Percentiles rank a stretch among this genome's conserved stretches.
Evolutionary conservation across 2,797 vertebrate species (phyloP).

Genomic region (Perodicticus potto): DNA sequence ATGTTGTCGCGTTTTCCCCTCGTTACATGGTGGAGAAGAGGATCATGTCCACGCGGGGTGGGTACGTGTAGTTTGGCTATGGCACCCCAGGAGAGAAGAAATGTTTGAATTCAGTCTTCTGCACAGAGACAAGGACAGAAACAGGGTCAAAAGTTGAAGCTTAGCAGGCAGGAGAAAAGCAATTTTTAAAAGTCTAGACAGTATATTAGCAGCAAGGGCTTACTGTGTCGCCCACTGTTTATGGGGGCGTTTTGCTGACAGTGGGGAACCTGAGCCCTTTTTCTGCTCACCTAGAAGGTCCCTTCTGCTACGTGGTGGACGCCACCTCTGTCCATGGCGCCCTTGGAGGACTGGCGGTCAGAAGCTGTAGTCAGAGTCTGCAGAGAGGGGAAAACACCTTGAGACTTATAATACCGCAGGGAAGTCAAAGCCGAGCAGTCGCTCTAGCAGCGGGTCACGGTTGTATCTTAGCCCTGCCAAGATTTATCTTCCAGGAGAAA

Average conservation of each 20-base stretch:
- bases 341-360: constrained; percentile 8
- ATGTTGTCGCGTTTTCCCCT: constrained; percentile 50
- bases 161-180: constrained; percentile 79
- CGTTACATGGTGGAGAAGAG: not conserved
- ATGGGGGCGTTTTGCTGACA: constrained; percentile 84
- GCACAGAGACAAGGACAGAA: constrained; percentile 77
- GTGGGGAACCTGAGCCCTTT: constrained; percentile 80
- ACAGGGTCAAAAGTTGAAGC: constrained; percentile 86
- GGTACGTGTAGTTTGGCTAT: constrained; percentile 62
- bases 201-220: constrained; percentile 87
- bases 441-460: constrained; percentile 29
- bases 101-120: constrained; percentile 47
- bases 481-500: constrained; percentile 52
- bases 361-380: not conserved
- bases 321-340: not conserved
- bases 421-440: constrained; percentile 29
- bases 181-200: constrained; percentile 87
- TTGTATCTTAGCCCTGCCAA: not conserved
- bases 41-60: not conserved
- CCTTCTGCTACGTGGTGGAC: constrained; percentile 82
- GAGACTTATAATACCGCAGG: rapidly evolving
- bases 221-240: constrained; percentile 80
- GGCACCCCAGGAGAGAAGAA: constrained; percentile 71
- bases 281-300: constrained; percentile 82
- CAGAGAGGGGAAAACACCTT: not conserved